Evolutionary conservation across 2,888 invertebrate species (phyloP).

Genomic region (Eupithecia insigniata): DNA sequence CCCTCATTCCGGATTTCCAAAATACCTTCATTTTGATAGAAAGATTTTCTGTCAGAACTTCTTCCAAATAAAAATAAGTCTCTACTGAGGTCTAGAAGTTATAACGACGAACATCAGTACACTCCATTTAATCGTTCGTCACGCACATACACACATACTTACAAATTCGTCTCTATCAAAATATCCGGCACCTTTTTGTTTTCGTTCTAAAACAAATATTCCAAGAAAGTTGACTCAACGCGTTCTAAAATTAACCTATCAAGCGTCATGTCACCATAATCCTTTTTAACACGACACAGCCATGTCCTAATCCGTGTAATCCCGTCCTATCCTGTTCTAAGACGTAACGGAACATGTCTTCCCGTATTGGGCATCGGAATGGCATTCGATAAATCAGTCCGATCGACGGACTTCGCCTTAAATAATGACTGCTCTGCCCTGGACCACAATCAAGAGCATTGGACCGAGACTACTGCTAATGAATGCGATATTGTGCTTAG

Average conservation of each 20-base stretch:
- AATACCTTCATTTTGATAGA: neutral
- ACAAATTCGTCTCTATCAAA: neutral
- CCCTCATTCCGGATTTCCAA: no score
- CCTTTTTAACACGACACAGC: conserved; percentile 18
- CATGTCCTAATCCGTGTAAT: conserved; percentile 47
- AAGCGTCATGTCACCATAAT: conserved; percentile 15
- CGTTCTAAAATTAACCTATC: conserved; percentile 9
- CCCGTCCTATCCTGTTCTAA: conserved; percentile 45
- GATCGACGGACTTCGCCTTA: conserved; percentile 48
- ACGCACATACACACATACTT: neutral
- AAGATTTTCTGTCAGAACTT: neutral
- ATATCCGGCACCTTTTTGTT: neutral
- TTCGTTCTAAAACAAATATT: neutral
- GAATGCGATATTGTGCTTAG: conserved; percentile 39
- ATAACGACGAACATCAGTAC: neutral
- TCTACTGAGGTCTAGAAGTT: neutral
- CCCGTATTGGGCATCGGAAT: conserved; percentile 43
- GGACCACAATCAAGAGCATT: conserved; percentile 20
- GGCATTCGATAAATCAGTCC: conserved; percentile 70
- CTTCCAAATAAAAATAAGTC: neutral
- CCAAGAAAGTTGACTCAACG: conserved; percentile 1
- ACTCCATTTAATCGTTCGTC: neutral
- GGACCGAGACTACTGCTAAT: conserved; percentile 43
- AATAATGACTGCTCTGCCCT: conserved; percentile 35
- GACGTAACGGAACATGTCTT: conserved; percentile 53